Percentiles rank a stretch among this genome's conserved stretches.
Conservation (phyloP, 2,888 invertebrate genomes). For the Thecophora atra region DNA sequence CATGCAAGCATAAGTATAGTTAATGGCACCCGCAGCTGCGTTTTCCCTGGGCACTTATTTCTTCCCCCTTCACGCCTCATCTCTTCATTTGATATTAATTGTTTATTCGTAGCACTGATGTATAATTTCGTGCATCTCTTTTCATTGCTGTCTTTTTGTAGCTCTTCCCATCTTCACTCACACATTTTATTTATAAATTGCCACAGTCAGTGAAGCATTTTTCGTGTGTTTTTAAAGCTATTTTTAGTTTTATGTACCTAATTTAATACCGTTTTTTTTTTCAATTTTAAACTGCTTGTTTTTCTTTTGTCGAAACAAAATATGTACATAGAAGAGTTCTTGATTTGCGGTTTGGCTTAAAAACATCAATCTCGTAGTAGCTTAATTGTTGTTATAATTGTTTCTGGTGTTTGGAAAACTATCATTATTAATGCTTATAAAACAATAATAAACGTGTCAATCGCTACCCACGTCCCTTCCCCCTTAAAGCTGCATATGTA, state of each 20-base stretch:
- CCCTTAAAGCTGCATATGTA: too few species aligned
- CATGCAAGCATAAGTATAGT: background rate
- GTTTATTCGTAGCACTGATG: background rate
- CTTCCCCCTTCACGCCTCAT: background rate
- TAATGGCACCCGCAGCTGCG: background rate
- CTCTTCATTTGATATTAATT: background rate
- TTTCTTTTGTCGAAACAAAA: conserved; percentile 21
- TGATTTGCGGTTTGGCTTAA: too few species aligned
- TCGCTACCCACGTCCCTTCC: too few species aligned
- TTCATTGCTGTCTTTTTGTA: background rate
- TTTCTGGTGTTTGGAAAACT: background rate
- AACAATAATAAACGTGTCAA: too few species aligned
- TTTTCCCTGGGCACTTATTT: background rate
- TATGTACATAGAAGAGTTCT: too few species aligned
- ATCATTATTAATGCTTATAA: too few species aligned
- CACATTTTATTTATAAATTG: conserved; percentile 26
- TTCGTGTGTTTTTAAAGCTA: background rate
- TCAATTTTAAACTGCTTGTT: background rate
- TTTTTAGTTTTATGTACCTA: conserved; percentile 22
- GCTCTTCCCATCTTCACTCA: background rate
- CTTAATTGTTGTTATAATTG: background rate
- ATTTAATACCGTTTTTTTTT: background rate
- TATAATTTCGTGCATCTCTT: background rate
- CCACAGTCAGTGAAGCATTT: conserved; percentile 30
- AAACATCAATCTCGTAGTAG: background rate